phyloP scores from a whole-genome alignment of 2,113 vertebrate genomes.

The Brevimyrus niger region DNA sequence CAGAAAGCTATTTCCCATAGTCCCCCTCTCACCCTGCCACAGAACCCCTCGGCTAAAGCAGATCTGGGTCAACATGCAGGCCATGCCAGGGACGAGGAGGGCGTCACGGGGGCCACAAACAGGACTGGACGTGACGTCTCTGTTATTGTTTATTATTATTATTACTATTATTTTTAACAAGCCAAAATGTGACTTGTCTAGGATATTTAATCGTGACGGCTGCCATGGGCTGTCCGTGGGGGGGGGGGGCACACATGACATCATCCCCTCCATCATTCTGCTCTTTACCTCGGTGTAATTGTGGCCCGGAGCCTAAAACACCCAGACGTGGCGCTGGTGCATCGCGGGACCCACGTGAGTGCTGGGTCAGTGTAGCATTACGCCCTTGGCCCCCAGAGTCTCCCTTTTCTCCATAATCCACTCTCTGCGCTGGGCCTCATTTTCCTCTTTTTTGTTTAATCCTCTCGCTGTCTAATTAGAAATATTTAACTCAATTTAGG shows the following conservation, averaged over 20 bases:
- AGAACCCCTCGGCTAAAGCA: not conserved
- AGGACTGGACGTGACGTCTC: not conserved
- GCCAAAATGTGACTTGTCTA: not conserved
- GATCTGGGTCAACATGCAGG: conserved; percentile 1
- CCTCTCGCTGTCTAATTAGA: not conserved
- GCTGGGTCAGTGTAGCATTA: not conserved
- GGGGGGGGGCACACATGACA: too few relatives aligned
- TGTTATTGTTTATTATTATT: not conserved
- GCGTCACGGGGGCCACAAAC: not conserved
- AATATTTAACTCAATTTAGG: conserved; percentile 1
- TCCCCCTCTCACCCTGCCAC: not conserved
- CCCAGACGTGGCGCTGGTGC: not conserved
- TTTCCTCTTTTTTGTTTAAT: conserved; percentile 9
- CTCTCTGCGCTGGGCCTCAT: not conserved
- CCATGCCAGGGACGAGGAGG: not conserved
- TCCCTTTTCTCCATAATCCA: conserved; percentile 1
- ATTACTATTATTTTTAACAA: not conserved
- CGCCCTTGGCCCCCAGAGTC: not conserved
- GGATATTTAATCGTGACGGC: not conserved
- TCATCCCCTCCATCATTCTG: not conserved
- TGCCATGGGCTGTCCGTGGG: not conserved
- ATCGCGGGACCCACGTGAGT: not conserved
- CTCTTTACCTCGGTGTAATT: not conserved
- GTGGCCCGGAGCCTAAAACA: not conserved
- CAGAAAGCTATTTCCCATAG: not conserved